These are phyloP conservation scores for Sceloporus undulatus DNA, from an alignment of 2,113 vertebrate genomes.

Conservation along the genomic window DNA sequence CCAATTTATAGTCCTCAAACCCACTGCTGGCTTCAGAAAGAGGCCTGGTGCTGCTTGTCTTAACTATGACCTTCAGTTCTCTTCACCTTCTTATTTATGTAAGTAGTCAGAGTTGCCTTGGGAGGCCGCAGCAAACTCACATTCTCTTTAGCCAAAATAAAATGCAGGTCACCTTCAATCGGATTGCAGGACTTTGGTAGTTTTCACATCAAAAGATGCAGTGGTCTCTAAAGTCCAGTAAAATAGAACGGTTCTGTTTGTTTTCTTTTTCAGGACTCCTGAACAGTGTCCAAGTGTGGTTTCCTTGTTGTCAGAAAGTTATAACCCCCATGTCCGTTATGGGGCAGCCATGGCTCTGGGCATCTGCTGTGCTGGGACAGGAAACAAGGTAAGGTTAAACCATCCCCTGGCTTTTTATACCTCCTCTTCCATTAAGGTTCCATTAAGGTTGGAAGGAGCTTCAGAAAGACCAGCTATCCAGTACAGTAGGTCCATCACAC, in stretches of 20 bases:
- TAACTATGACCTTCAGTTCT: constrained; percentile 19
- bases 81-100: constrained; percentile 40
- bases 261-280: constrained; percentile 87
- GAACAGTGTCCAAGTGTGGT: constrained; percentile 98
- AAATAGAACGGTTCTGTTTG: not conserved
- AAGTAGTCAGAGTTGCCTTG: not conserved
- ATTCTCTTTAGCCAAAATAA: not conserved
- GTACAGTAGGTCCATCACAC: too few relatives aligned
- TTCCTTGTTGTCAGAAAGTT: constrained; percentile 97
- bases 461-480: too few relatives aligned
- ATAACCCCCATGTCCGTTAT: constrained; percentile 97
- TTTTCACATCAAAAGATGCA: not conserved
- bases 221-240: not conserved
- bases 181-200: not conserved
- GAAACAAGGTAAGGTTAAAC: constrained; percentile 89
- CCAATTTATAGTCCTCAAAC: constrained; percentile 9
- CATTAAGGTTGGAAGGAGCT: not conserved
- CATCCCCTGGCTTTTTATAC: not conserved
- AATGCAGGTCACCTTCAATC: not conserved
- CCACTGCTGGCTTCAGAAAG: not conserved
- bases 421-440: not conserved
- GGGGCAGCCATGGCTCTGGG: constrained; percentile 98
- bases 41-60: constrained; percentile 2
- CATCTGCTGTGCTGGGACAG: constrained; percentile 98
- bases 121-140: constrained; percentile 4